Conservation (phyloP, 2,797 vertebrate genomes). For the Scarus forsteni region DNA sequence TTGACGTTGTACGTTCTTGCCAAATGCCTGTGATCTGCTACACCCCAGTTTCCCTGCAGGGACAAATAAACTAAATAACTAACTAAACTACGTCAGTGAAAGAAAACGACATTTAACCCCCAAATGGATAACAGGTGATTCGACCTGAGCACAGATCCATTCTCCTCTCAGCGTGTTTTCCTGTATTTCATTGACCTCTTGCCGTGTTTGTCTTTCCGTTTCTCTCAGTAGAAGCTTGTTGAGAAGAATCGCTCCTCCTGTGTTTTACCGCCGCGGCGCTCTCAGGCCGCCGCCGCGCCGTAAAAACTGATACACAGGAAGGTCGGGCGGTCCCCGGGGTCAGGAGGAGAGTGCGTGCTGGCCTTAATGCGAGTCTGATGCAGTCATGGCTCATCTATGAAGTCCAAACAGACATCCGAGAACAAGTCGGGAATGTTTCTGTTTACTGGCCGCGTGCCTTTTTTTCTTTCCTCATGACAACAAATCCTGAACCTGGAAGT, state of each 20-base stretch:
- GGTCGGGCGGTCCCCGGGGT: conserved; percentile 62
- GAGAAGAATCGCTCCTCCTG: conserved; percentile 24
- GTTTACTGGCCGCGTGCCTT: conserved; percentile 66
- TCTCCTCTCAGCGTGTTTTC: conserved; percentile 15
- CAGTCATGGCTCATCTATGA: conserved; percentile 65
- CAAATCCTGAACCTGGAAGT: conserved; percentile 66
- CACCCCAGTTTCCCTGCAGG: no score
- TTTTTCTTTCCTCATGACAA: conserved; percentile 67
- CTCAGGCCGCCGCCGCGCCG: conserved; percentile 43
- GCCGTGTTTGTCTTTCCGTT: neutral
- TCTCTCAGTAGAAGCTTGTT: conserved; percentile 29
- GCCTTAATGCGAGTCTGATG: conserved; percentile 52
- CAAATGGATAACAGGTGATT: no score
- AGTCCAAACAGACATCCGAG: conserved; percentile 70
- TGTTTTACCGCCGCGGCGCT: conserved; percentile 67
- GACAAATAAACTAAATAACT: no score
- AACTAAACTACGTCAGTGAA: no score
- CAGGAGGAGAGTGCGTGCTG: conserved; percentile 30
- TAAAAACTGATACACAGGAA: conserved; percentile 74
- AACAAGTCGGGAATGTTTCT: conserved; percentile 44
- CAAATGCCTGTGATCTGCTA: no score
- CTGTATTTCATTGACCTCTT: conserved; percentile 1
- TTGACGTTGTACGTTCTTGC: no score
- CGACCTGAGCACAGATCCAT: no score
- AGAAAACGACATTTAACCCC: no score